Evolutionary conservation across 2,113 vertebrate genomes (phyloP).

Genomic region (Prolemur simus): DNA sequence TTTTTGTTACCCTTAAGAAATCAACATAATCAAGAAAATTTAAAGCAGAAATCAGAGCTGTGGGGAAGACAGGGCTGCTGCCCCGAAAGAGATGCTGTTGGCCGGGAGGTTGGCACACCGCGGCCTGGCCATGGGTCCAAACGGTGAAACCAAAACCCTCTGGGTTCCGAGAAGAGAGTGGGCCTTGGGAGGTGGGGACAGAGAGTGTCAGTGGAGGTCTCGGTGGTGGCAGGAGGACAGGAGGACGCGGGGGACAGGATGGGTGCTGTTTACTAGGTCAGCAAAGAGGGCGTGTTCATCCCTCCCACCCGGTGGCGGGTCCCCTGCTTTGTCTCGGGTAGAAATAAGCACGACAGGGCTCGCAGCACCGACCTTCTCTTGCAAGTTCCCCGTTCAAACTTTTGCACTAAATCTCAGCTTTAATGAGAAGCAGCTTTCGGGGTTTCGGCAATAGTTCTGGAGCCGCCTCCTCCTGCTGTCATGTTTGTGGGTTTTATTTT

Average conservation of each 20-base stretch:
- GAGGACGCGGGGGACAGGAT: neutral
- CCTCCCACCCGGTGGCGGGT: too few relatives aligned
- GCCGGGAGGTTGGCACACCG: neutral
- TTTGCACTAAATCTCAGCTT: conserved; percentile 14
- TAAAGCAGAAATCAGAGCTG: neutral
- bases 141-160: neutral
- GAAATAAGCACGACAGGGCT: neutral
- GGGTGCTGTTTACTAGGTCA: neutral
- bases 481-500: conserved; percentile 23
- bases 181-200: neutral
- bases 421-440: neutral
- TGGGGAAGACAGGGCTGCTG: neutral
- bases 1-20: neutral
- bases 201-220: fast-evolving
- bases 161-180: neutral
- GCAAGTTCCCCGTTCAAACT: neutral
- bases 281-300: neutral
- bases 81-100: fast-evolving
- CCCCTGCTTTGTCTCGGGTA: neutral
- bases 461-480: neutral
- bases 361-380: neutral
- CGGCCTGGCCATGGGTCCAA: fast-evolving
- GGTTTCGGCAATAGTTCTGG: neutral
- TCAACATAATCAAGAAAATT: neutral
- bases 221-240: neutral